Evolutionary conservation across 1,140 invertebrate species (phyloP).

Genomic region (Lepidostoma basale): DNA sequence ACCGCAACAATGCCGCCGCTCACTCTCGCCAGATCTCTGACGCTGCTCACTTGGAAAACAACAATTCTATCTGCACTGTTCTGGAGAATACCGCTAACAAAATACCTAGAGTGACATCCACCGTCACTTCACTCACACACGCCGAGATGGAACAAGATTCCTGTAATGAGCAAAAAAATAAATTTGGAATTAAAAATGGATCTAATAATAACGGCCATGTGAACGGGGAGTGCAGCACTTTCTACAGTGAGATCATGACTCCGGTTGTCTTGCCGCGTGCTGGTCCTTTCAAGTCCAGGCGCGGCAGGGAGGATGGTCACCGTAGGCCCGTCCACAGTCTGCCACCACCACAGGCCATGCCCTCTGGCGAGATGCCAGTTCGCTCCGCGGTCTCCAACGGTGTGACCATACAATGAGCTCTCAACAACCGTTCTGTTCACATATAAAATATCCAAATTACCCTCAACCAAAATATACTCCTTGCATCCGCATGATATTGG

Average conservation of each 20-base stretch:
- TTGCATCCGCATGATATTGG: not conserved
- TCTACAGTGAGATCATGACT: conserved; percentile 33
- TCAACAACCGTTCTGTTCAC: too few species aligned
- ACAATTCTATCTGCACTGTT: conserved; percentile 51
- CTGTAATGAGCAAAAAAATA: conserved; percentile 21
- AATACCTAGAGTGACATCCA: conserved; percentile 49
- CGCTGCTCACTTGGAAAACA: conserved; percentile 48
- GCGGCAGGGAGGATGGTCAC: conserved; percentile 14
- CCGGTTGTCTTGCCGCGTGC: conserved; percentile 37
- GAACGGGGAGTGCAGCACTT: conserved; percentile 2
- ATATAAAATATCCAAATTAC: not conserved
- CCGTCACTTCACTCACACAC: conserved; percentile 48
- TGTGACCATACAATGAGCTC: conserved; percentile 28
- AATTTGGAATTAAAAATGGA: conserved; percentile 12
- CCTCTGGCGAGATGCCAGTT: conserved; percentile 39
- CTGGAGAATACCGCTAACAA: conserved; percentile 37
- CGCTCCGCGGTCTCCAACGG: conserved; percentile 34
- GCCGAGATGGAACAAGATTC: conserved; percentile 20
- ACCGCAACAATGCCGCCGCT: conserved; percentile 8
- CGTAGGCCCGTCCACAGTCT: conserved; percentile 1
- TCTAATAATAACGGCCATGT: conserved; percentile 26
- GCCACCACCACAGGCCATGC: conserved; percentile 15
- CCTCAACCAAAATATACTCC: not conserved
- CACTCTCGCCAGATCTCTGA: conserved; percentile 16
- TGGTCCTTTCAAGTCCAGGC: conserved; percentile 7